Percentiles rank a stretch among this genome's conserved stretches.
Conservation (phyloP, 2,797 vertebrate species). For the Pseudochirops cupreus region DNA sequence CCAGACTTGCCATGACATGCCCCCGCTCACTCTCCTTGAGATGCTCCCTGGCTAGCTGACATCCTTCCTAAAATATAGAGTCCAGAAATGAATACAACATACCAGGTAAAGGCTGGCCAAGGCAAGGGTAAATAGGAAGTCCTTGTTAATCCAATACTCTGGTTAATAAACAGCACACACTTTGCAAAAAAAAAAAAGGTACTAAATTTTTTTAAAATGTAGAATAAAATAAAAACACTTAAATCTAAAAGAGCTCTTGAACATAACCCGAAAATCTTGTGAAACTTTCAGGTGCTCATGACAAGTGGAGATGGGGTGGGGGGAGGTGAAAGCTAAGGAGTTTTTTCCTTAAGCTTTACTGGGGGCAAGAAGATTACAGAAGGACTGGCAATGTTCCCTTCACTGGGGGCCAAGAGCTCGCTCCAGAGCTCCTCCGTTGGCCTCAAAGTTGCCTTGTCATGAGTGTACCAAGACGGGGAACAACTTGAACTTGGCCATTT, state of each 20-base stretch:
- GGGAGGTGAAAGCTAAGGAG: not conserved
- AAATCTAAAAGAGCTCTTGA: not conserved
- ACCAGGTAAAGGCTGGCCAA: not conserved
- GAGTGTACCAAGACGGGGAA: not conserved
- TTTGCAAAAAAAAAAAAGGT: not conserved
- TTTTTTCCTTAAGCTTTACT: not conserved
- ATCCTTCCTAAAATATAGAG: not conserved
- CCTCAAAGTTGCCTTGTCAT: not conserved
- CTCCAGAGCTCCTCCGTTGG: not conserved
- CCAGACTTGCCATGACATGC: not conserved
- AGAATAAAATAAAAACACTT: not conserved
- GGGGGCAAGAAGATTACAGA: not conserved
- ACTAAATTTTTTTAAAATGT: not conserved
- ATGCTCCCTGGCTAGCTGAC: not conserved
- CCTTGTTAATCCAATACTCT: not conserved
- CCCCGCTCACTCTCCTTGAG: not conserved
- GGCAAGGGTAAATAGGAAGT: not conserved
- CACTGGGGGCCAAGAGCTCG: not conserved
- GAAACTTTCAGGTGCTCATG: not conserved
- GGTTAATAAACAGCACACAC: not conserved
- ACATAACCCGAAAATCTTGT: not conserved
- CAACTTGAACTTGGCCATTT: not conserved
- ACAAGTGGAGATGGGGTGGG: not conserved
- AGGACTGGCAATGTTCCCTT: not conserved
- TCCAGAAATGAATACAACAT: not conserved